phyloP scores from a whole-genome alignment of 2,113 vertebrate genomes.

The Paradoxurus hermaphroditus region DNA sequence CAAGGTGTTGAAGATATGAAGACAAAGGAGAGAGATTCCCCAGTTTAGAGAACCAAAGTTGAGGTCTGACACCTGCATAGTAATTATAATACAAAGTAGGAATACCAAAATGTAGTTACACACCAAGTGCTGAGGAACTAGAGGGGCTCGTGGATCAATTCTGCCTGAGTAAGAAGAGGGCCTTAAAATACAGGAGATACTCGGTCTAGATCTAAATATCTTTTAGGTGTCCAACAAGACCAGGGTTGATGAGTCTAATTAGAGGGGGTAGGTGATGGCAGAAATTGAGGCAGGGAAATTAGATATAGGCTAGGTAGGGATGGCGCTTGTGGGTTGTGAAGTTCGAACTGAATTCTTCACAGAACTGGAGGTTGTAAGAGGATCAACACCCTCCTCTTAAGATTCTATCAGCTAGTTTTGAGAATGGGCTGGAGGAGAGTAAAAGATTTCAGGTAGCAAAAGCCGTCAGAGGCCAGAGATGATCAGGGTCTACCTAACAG shows the following conservation, averaged over 20 bases:
- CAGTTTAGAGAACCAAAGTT: not conserved
- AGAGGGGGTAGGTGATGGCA: not conserved
- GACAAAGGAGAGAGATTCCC: not conserved
- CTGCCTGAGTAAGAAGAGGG: not conserved
- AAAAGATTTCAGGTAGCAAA: not conserved
- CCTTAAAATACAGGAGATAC: not conserved
- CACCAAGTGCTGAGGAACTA: not conserved
- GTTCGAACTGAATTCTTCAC: not conserved
- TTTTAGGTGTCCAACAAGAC: not conserved
- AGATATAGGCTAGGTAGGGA: not conserved
- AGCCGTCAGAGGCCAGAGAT: not conserved
- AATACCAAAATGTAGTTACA: not conserved
- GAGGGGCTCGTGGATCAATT: fast-evolving
- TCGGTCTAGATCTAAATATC: not conserved
- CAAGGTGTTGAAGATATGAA: not conserved
- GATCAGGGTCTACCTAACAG: not conserved
- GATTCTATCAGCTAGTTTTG: not conserved
- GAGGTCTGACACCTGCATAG: not conserved
- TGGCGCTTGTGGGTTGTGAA: not conserved
- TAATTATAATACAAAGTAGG: not conserved
- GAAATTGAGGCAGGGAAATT: not conserved
- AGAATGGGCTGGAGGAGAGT: not conserved
- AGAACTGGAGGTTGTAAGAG: not conserved
- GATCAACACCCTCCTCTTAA: not conserved
- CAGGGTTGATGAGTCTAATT: not conserved